phyloP scores from a whole-genome alignment of 2,888 invertebrate genomes.

The Platypus cylindrus region DNA sequence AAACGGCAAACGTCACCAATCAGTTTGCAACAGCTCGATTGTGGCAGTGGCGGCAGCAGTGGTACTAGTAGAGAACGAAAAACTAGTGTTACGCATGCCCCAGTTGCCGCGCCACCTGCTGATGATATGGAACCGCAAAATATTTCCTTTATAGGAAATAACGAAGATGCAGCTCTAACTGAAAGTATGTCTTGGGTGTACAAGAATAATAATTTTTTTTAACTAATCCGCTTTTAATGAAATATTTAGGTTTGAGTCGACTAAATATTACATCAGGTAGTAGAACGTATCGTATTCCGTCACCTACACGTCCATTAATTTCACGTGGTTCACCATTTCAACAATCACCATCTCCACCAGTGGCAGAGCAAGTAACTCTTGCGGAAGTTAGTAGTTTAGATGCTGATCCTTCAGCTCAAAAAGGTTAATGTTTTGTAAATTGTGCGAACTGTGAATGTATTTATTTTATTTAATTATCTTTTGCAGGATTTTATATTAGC shows the following conservation, averaged over 20 bases:
- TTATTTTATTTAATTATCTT: not conserved
- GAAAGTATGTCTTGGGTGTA: too few relatives aligned
- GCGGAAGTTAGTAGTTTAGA: conserved; percentile 36
- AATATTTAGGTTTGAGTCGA: conserved; percentile 55
- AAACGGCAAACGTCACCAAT: conserved; percentile 32
- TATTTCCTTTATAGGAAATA: conserved; percentile 77
- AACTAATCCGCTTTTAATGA: too few relatives aligned
- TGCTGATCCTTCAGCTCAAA: conserved; percentile 45
- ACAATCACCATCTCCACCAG: conserved; percentile 19
- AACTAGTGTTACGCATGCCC: conserved; percentile 38
- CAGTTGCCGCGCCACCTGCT: conserved; percentile 53
- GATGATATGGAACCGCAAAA: conserved; percentile 90
- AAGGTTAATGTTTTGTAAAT: conserved; percentile 26
- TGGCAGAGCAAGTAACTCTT: conserved; percentile 17
- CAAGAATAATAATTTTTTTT: too few relatives aligned
- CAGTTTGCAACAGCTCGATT: conserved; percentile 40
- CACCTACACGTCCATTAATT: conserved; percentile 66
- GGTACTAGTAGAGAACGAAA: conserved; percentile 26
- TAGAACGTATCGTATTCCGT: conserved; percentile 78
- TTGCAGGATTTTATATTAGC: conserved; percentile 75
- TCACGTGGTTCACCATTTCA: conserved; percentile 52
- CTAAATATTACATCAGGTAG: conserved; percentile 79
- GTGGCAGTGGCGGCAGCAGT: conserved; percentile 11
- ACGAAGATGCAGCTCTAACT: conserved; percentile 35
- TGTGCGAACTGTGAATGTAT: not conserved